Conservation (phyloP, 2,113 vertebrate species). For the Poeciliopsis occidentalis region DNA sequence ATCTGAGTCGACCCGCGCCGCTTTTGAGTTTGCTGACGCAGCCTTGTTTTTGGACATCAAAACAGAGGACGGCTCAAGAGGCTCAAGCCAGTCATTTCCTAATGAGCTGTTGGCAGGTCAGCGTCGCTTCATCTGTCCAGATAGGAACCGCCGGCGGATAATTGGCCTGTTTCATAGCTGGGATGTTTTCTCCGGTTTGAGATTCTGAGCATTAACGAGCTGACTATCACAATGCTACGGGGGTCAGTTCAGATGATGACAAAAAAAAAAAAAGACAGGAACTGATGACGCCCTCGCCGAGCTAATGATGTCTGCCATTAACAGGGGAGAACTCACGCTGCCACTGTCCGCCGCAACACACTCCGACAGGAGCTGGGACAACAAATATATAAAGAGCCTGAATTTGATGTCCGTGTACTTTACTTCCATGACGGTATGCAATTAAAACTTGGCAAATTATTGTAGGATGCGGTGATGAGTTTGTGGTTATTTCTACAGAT, state of each 20-base stretch:
- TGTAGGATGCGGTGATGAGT: background rate
- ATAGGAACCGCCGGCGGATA: constrained; percentile 47
- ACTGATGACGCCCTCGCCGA: constrained; percentile 44
- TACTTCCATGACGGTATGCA: background rate
- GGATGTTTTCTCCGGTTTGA: constrained; percentile 56
- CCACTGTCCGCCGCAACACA: background rate
- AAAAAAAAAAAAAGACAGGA: constrained; percentile 22
- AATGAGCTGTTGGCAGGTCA: constrained; percentile 45
- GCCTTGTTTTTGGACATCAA: constrained; percentile 19
- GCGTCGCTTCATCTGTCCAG: constrained; percentile 32
- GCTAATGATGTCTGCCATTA: constrained; percentile 57
- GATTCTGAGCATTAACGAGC: constrained; percentile 56
- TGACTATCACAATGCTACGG: constrained; percentile 45
- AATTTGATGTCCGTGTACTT: background rate
- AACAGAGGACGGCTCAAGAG: constrained; percentile 33
- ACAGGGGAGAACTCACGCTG: constrained; percentile 9
- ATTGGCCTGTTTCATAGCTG: constrained; percentile 59
- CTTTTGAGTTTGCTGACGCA: constrained; percentile 12
- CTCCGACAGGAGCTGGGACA: background rate
- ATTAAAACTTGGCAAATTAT: background rate
- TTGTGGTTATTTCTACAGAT: background rate
- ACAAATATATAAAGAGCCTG: background rate
- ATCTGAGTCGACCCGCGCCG: too few relatives aligned
- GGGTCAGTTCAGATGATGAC: constrained; percentile 17
- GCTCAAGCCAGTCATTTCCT: constrained; percentile 48